Evolutionary conservation across 2,113 vertebrate species (phyloP), one percentile per base, ranked within the genome.

Genomic region (Tachysurus vachellii): DNA sequence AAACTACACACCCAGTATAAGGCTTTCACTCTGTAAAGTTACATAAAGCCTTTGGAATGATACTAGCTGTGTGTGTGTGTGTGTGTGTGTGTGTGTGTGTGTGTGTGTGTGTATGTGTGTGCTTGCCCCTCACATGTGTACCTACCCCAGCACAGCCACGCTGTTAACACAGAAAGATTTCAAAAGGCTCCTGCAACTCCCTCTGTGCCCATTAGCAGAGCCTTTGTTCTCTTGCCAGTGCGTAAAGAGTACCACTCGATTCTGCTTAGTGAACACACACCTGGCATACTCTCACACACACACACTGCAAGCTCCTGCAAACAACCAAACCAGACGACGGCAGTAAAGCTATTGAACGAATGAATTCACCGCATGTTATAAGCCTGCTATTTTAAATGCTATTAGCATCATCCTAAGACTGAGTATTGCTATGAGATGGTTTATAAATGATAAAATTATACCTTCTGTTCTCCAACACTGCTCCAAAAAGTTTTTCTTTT

Each of bases 201-300:
- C 23, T 92, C 75, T 87, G 83, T 82, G 88, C 81, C 84, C 85
- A 90, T 91, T 92, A 90, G 85, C 86, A 82, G 64, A 50, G 87
- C 36, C 91, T 92, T 92, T 92, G 91, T 92, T 91, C 91, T 92
- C 87, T 86, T 47, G 89, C 91, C 91, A 92, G 59, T 86, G 64
- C 31, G 81, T 85, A 90, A 88, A 88, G 81, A 88, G 85, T 42
- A 70, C 84, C 71, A 73, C 80, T 80, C 66, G 76, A 88, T 87
- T 86, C 80, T 89, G 75, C 59, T 86, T 56, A 64, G 61, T 85
- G 85, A 88, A 84, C 87, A 88, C 87, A 90, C 89, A 88, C 84
- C 79, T 81, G 79, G 56, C 89, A 82, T 56, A 79, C 61, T 44
- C 89, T 36, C 85, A 77, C 70, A 76, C 82, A 84, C 86, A 81